Percentiles rank a stretch among this genome's conserved stretches.
Conservation (phyloP, 64 coral and sea anemone species). For the Hydrozoanthus tunicans region DNA sequence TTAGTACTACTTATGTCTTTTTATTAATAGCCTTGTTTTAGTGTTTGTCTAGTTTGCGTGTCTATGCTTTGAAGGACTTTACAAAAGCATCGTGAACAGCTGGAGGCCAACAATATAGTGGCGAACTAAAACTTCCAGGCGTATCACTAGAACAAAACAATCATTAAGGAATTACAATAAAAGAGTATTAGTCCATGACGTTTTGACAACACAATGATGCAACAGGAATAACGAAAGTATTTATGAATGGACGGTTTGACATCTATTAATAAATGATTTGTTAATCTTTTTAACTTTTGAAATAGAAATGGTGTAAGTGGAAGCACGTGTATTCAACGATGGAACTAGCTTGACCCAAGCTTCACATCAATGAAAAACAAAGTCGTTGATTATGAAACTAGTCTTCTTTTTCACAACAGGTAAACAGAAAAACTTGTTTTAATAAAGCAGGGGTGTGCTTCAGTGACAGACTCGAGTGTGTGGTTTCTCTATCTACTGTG, state of each 20-base stretch:
- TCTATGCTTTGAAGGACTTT: background rate
- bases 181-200: background rate
- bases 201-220: background rate
- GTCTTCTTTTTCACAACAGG: no score
- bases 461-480: constrained; percentile 14
- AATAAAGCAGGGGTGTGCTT: background rate
- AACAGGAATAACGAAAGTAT: background rate
- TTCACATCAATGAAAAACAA: background rate
- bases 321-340: background rate
- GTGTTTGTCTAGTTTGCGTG: background rate
- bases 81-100: background rate
- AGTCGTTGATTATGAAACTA: background rate
- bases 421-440: background rate
- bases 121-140: background rate
- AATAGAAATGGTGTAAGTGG: background rate
- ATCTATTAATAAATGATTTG: background rate
- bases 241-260: background rate
- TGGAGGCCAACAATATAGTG: background rate
- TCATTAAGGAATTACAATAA: background rate
- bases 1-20: no score
- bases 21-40: no score
- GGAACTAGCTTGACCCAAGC: background rate
- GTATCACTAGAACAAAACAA: background rate
- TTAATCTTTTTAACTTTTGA: background rate
- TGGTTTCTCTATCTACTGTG: constrained; percentile 4